Evolutionary conservation across 2,113 vertebrate genomes (phyloP).

Genomic region (Rhinopomastus cyanomelas): DNA sequence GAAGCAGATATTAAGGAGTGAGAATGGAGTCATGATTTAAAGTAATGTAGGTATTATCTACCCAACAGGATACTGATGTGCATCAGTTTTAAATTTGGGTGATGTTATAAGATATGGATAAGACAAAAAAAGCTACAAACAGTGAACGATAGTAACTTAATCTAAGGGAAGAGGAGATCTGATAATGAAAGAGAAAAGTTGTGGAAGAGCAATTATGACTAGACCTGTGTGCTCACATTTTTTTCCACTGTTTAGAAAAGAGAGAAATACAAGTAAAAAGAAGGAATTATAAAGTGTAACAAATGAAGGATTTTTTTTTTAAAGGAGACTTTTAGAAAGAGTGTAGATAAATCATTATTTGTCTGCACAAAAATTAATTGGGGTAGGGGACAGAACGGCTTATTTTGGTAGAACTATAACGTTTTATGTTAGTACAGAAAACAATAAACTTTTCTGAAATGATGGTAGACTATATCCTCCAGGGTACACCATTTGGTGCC

Average conservation of each 20-base stretch:
- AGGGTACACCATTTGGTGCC: neutral
- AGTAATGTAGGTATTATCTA: neutral
- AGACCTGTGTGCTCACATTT: neutral
- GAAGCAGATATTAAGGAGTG: neutral
- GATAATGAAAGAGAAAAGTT: neutral
- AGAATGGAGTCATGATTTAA: neutral
- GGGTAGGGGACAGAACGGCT: neutral
- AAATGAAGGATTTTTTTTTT: neutral
- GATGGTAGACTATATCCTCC: neutral
- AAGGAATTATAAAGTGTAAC: neutral
- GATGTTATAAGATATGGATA: neutral
- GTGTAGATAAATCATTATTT: neutral
- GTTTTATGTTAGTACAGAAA: neutral
- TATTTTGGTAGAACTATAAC: neutral
- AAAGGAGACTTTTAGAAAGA: neutral
- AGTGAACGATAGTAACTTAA: neutral
- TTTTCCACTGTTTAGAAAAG: neutral
- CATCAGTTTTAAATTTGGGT: neutral
- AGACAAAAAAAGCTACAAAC: neutral
- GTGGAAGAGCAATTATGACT: neutral
- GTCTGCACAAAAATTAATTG: neutral
- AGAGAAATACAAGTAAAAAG: neutral
- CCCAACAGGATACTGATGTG: neutral
- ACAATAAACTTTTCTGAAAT: neutral
- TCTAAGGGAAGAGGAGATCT: neutral